A percentile compares a stretch with the other conserved stretches of the same genome.
phyloP scores from a whole-genome alignment of 2,797 vertebrate genomes.

The Lepilemur septentrionalis region DNA sequence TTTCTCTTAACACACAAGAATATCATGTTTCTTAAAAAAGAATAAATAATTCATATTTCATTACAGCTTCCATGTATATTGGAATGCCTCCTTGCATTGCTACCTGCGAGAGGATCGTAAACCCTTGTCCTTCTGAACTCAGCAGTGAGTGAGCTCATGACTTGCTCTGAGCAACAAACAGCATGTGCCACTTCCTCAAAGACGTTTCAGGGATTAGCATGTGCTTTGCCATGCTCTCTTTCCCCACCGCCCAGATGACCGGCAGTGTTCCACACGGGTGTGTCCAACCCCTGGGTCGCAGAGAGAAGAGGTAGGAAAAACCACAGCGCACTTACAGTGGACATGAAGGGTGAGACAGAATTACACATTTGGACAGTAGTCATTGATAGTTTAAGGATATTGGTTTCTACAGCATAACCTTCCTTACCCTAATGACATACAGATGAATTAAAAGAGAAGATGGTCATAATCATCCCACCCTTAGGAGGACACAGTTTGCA shows the following conservation, averaged over 20 bases:
- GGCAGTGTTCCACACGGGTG: accelerated
- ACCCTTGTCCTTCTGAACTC: neutral
- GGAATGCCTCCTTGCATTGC: neutral
- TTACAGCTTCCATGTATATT: neutral
- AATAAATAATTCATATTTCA: neutral
- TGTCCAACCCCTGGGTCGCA: neutral
- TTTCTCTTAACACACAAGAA: neutral
- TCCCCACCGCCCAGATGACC: neutral
- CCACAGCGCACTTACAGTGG: neutral
- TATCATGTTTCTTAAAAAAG: neutral
- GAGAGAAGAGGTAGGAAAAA: neutral
- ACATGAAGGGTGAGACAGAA: neutral
- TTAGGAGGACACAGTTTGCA: neutral
- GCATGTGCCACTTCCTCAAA: neutral
- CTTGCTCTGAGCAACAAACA: neutral
- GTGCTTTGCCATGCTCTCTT: neutral
- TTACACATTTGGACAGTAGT: accelerated
- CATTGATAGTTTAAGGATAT: neutral
- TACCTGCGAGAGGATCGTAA: too few species aligned
- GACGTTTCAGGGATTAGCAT: neutral
- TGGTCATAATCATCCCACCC: neutral
- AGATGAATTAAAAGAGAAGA: neutral
- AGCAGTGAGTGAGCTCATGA: neutral
- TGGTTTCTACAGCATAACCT: too few species aligned
- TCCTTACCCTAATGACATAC: neutral